Conservation (phyloP, 2,113 vertebrate species). For the Aegithalos caudatus region DNA sequence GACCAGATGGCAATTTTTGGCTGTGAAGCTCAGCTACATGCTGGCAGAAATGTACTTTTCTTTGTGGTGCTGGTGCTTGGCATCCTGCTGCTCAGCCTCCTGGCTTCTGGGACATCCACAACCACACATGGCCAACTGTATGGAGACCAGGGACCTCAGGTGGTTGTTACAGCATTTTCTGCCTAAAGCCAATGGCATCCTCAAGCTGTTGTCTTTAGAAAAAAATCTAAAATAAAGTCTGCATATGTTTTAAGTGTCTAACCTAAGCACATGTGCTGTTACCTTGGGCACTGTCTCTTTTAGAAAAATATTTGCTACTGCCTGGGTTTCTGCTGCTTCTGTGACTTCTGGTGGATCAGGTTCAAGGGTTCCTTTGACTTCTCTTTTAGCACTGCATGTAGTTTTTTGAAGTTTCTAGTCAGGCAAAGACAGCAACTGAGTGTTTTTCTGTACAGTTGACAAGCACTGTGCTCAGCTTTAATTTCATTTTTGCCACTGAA, state of each 20-base stretch:
- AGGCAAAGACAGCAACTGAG: rapidly evolving
- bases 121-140: rapidly evolving
- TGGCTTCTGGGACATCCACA: not conserved
- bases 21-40: not conserved
- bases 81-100: not conserved
- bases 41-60: not conserved
- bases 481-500: not conserved
- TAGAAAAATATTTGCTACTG: not conserved
- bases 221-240: not conserved
- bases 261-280: not conserved
- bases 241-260: not conserved
- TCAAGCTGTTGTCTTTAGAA: not conserved
- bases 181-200: not conserved
- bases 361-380: not conserved
- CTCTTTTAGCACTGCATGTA: not conserved
- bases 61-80: not conserved
- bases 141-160: not conserved
- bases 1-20: not conserved
- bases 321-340: not conserved
- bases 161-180: not conserved
- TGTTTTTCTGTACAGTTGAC: not conserved
- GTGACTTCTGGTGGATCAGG: not conserved
- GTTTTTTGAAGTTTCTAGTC: not conserved
- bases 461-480: not conserved
- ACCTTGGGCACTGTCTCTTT: not conserved